A percentile compares a stretch with the other conserved stretches of the same genome.
Conservation (phyloP, 2,888 invertebrate genomes). For the Lycaena phlaeas region DNA sequence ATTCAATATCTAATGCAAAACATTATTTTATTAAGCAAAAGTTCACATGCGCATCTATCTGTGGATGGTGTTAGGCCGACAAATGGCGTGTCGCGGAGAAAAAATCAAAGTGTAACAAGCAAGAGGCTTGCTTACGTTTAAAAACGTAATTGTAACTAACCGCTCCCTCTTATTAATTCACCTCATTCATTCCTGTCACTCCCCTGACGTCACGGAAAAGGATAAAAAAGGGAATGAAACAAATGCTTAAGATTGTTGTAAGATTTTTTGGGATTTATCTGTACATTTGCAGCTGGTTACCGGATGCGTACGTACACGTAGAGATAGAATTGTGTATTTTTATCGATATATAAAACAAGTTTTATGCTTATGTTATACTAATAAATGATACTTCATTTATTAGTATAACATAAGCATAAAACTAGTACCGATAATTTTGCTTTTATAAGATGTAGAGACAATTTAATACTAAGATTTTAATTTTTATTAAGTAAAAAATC, state of each 20-base stretch:
- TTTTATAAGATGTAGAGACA: too few relatives aligned
- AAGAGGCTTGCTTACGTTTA: constrained; percentile 66
- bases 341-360: too few relatives aligned
- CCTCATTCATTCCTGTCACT: constrained; percentile 55
- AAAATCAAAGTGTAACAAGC: constrained; percentile 64
- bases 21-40: constrained; percentile 9
- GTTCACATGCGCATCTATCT: constrained; percentile 27
- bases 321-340: too few relatives aligned
- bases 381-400: too few relatives aligned
- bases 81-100: constrained; percentile 67
- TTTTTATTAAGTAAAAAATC: too few relatives aligned
- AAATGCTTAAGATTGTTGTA: constrained; percentile 25
- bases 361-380: too few relatives aligned
- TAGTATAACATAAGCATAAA: too few relatives aligned
- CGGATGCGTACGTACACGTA: too few relatives aligned
- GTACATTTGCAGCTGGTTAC: neutral
- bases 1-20: too few relatives aligned
- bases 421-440: too few relatives aligned
- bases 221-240: constrained; percentile 56
- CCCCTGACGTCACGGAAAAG: constrained; percentile 40
- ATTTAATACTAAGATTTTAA: too few relatives aligned
- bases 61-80: constrained; percentile 28
- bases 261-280: constrained; percentile 22
- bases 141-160: constrained; percentile 73
- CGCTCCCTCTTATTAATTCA: constrained; percentile 69